Conservation (phyloP, 2,797 vertebrate genomes). For the Arctocebus calabarensis region DNA sequence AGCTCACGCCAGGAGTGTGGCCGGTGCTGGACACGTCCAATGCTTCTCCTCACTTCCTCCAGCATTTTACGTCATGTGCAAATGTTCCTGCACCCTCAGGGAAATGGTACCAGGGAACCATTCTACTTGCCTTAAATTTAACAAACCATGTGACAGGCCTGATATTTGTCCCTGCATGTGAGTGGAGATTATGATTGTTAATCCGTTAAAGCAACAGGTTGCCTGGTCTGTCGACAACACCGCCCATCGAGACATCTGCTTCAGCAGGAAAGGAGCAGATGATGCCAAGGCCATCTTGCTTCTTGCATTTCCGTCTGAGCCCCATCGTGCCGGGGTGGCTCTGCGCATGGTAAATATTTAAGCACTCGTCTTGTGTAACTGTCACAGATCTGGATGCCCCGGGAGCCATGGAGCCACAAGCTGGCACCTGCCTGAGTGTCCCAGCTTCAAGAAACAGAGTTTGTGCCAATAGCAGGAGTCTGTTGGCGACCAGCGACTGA, state of each 20-base stretch:
- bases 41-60: not conserved
- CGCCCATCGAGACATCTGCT: slow-evolving; percentile 63
- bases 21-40: not conserved
- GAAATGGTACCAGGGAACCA: not conserved
- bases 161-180: not conserved
- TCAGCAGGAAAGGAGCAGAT: not conserved
- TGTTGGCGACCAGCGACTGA: slow-evolving; percentile 2
- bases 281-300: slow-evolving; percentile 56
- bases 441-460: not conserved
- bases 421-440: not conserved
- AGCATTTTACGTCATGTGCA: not conserved
- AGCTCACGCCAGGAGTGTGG: not conserved
- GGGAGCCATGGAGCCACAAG: not conserved
- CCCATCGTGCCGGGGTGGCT: not conserved
- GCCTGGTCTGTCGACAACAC: slow-evolving; percentile 56
- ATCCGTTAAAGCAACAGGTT: slow-evolving; percentile 22
- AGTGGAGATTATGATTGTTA: not conserved
- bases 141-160: not conserved
- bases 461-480: not conserved
- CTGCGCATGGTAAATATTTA: slow-evolving; percentile 56
- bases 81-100: not conserved
- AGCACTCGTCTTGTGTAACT: not conserved
- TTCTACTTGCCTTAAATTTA: not conserved
- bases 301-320: slow-evolving; percentile 59
- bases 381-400: fast-evolving